Evolutionary conservation across 1,140 invertebrate genomes (phyloP).

Genomic region (Bombus turneri): DNA sequence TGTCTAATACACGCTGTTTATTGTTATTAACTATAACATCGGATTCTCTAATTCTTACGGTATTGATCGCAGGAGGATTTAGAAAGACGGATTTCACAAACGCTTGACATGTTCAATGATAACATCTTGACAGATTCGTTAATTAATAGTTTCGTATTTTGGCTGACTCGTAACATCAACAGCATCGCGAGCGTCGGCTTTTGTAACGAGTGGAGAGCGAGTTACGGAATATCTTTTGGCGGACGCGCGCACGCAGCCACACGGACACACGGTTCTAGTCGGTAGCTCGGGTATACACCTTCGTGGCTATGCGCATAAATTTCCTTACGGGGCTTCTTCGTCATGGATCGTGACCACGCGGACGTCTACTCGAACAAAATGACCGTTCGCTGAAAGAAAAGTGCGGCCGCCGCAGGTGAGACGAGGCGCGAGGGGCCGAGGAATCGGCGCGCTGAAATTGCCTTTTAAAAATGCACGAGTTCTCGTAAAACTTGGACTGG

Average conservation of each 20-base stretch:
- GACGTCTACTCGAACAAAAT: slow-evolving; percentile 56
- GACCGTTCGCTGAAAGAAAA: slow-evolving; percentile 49
- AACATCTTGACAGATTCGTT: neutral
- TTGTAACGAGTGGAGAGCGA: slow-evolving; percentile 2
- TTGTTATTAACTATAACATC: neutral
- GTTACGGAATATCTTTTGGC: slow-evolving; percentile 30
- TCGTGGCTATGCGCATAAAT: slow-evolving; percentile 61
- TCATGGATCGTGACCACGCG: slow-evolving; percentile 50
- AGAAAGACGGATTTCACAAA: neutral
- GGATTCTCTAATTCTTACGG: too few relatives aligned
- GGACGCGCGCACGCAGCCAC: neutral
- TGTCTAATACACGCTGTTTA: neutral
- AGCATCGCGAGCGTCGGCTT: neutral
- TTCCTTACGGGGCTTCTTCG: slow-evolving; percentile 64
- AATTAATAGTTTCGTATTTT: neutral
- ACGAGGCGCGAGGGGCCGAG: neutral
- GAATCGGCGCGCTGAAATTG: slow-evolving; percentile 33
- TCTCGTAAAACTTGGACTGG: slow-evolving; percentile 40
- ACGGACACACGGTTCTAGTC: slow-evolving; percentile 22
- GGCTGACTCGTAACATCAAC: neutral
- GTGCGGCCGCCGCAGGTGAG: neutral
- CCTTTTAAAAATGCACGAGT: slow-evolving; percentile 43
- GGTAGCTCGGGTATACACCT: slow-evolving; percentile 27
- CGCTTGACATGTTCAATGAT: too few relatives aligned
- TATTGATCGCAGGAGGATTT: neutral